A percentile compares a stretch with the other conserved stretches of the same genome.
These are phyloP conservation scores for Arctocebus calabarensis DNA, from an alignment of 2,797 vertebrate genomes.

Conservation along the genomic window DNA sequence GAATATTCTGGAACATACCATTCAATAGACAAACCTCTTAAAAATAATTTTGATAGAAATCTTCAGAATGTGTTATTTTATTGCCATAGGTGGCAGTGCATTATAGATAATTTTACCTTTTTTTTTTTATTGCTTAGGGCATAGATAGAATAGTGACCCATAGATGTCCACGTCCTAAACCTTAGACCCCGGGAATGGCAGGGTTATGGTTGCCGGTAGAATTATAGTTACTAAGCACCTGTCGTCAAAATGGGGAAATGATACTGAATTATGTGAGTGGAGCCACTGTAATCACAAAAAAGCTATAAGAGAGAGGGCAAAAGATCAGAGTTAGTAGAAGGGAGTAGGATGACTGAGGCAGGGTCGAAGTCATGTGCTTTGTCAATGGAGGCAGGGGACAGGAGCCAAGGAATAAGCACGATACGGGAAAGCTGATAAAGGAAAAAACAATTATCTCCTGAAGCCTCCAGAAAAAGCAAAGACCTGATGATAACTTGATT, in stretches of 20 bases:
- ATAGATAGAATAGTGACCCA: not conserved
- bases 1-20: not conserved
- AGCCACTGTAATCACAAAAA: not conserved
- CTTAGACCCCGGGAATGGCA: not conserved
- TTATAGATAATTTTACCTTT: not conserved
- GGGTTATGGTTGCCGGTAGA: not conserved
- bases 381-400: not conserved
- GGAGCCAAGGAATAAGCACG: accelerated
- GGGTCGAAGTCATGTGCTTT: not conserved
- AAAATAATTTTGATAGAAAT: not conserved
- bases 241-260: not conserved
- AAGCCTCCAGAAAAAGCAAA: not conserved
- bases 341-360: not conserved
- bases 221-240: not conserved
- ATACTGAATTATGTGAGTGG: not conserved
- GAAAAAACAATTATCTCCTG: not conserved
- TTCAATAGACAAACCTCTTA: not conserved
- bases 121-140: not conserved
- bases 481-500: not conserved
- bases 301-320: not conserved
- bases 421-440: not conserved
- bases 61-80: not conserved
- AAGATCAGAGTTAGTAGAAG: not conserved
- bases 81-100: not conserved
- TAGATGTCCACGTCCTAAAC: not conserved